Percentiles rank a stretch among this genome's conserved stretches.
Conservation (phyloP, 2,797 vertebrate genomes). For the Pangasius macronema region DNA sequence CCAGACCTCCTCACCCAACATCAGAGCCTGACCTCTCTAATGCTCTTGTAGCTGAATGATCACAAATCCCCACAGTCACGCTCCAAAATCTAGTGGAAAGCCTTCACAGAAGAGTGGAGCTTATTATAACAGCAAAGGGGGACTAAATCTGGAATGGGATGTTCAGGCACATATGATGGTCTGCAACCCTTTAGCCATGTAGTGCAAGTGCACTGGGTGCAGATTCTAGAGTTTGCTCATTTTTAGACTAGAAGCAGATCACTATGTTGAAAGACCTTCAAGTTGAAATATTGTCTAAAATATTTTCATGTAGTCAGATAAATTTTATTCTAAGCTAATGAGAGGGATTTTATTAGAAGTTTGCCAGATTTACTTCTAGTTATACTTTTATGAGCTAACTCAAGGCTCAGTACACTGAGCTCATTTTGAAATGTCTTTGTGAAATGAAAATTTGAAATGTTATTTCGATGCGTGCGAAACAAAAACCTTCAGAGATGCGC, state of each 20-base stretch:
- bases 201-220: no score
- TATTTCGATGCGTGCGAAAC: neutral
- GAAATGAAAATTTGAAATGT: neutral
- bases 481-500: neutral
- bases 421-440: neutral
- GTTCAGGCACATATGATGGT: no score
- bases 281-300: neutral
- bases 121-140: no score
- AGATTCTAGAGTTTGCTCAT: neutral
- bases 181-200: no score
- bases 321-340: neutral
- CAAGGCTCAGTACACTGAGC: neutral
- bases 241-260: neutral
- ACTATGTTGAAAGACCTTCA: neutral
- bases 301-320: neutral
- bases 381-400: neutral
- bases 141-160: no score
- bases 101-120: no score
- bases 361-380: neutral
- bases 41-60: no score
- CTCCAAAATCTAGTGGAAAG: neutral
- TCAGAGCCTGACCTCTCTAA: no score
- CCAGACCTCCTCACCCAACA: no score
- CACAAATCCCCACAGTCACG: no score
- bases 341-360: neutral